Evolutionary conservation across 2,797 vertebrate species (phyloP).

Genomic region (Lindbergichthys nudifrons): DNA sequence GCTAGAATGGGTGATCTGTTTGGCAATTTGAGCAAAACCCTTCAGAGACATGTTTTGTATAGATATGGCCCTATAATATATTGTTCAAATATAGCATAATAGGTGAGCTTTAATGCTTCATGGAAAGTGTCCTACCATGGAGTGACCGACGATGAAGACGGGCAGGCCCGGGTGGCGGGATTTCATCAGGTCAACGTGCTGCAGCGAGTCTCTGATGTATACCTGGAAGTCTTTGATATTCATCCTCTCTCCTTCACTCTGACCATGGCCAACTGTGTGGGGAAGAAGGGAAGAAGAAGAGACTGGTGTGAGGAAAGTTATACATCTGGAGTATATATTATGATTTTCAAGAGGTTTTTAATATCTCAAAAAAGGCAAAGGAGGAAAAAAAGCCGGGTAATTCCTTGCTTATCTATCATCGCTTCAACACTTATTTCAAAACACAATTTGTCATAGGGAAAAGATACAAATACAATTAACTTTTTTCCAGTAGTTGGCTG

Average conservation of each 20-base stretch:
- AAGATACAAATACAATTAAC: background rate
- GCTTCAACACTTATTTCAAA: too few species aligned
- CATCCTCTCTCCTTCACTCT: slow-evolving; percentile 97
- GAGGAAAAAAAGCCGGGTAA: too few species aligned
- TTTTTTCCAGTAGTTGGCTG: background rate
- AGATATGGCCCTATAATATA: too few species aligned
- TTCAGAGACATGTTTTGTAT: too few species aligned
- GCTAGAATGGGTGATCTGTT: too few species aligned
- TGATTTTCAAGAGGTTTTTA: background rate
- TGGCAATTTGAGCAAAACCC: too few species aligned
- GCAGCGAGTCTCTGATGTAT: slow-evolving; percentile 91
- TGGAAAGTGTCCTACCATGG: slow-evolving; percentile 88
- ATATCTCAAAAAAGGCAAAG: background rate
- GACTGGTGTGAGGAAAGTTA: background rate
- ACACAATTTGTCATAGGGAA: too few species aligned
- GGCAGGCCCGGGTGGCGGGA: slow-evolving; percentile 88
- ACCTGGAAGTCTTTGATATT: slow-evolving; percentile 93
- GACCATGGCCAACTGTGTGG: slow-evolving; percentile 92
- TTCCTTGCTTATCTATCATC: too few species aligned
- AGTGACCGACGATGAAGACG: slow-evolving; percentile 93
- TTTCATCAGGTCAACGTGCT: slow-evolving; percentile 92
- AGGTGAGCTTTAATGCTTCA: background rate
- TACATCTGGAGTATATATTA: background rate
- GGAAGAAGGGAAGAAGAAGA: slow-evolving; percentile 6
- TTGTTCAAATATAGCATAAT: too few species aligned